Evolutionary conservation across 2,888 invertebrate genomes (phyloP), one percentile per base, ranked within the genome.

Genomic region (Tetropium fuscum): DNA sequence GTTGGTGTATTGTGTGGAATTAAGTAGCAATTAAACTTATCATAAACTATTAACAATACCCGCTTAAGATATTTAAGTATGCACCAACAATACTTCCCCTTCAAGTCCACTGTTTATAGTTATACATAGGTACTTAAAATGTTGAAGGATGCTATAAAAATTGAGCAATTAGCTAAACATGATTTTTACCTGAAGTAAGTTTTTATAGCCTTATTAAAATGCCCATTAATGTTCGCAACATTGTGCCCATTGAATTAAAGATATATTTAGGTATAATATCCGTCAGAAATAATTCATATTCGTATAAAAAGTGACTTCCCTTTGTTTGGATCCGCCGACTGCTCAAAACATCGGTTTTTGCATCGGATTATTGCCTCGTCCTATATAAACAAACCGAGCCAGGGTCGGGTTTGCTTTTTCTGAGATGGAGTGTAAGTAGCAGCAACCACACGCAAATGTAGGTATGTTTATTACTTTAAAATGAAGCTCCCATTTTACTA

Each of bases 121-220:
- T 38, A n/a, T n/a, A n/a, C n/a, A n/a, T n/a, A n/a, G n/a, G n/a
- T n/a, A 54, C 22, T 13, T 34, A 53, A 34, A 34, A 22, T n/a
- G 25, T 25, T 16, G 22, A 34, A 40, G 8, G 38, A 45, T 38
- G 16, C 40, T 45, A 45, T 54, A 54, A 54, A 51, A 54, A 54
- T 45, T 54, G 45, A 45, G 45, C 45, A 45, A 54, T 11, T 53
- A 13, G 44, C 44, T 44, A 38, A 54, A 45, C 7, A 25, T 18
- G 18, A 10, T 44, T 40, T 48, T 51, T 27, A 51, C 27, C 51
- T 51, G 51, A 40, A 40, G 51, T 40, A 27, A 43, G 16, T n/a
- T 4, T 18, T 38, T 15, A 18, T 18, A 18, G 18, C 18, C 36
- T 38, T 38, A 38, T n/a, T n/a, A 34, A 8, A 15, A 15, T 13